Base-by-base conservation (phyloP, 2,113 vertebrate species). In the Actinemys pallida region DNA sequence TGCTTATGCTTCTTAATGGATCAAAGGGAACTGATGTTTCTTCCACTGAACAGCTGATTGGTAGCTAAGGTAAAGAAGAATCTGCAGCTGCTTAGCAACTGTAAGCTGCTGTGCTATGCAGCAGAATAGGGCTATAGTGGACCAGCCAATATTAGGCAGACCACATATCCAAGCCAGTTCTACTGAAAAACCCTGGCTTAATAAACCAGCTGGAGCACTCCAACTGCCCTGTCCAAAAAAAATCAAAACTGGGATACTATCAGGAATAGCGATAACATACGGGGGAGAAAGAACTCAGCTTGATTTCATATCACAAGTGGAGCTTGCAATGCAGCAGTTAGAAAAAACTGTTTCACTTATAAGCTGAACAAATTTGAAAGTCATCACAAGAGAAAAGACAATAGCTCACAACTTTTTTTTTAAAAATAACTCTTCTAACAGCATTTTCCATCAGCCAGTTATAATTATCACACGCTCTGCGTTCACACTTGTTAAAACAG, bases 41-140 rank as follows among this genome's bases (percentile, higher is more conserved):
- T 95, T 75, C 89, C 1, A 1, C 52, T 6, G 57, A 1, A 42
- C 75, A 83, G 93, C 86, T 87, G 90, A 93, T 85, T 84, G 86
- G 88, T 85, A 84, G 90, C 3, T 0, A 91, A 53, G 83, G 94
- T 92, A 90, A 39, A 78, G 6, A 17, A 4, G 2, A 88, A 94
- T 85, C 94, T 65, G 93, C 96, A 97, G 96, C 97, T 97, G 97
- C 96, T 92, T 90, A 96, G 97, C 96, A 96, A 96, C 92, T 93
- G 94, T 72, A 92, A 95, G 88, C 93, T 94, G 96, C 93, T 90
- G 91, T 25, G n/a, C 65, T 87, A 8, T 5, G 82, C 84, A 56
- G 94, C 54, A 84, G 53, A 31, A 0, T 8, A 10, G 84, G 49
- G 56, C 88, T 69, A 85, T 59, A 50, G 3, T 0, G 59, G 52